phyloP scores from a whole-genome alignment of 2,888 invertebrate species.

The Harpalus rufipes region DNA sequence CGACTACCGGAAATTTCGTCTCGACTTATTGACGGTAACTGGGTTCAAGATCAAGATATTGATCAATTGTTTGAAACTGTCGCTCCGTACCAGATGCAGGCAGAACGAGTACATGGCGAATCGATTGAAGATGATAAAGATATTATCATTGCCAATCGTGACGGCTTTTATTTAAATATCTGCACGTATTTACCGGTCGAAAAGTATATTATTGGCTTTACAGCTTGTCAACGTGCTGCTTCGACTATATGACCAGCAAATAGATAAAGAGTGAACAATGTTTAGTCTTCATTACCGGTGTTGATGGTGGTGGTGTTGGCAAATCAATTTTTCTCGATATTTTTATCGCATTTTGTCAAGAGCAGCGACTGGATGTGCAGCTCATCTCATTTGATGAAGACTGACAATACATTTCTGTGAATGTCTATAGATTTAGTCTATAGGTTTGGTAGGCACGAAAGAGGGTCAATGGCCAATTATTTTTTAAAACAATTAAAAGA shows the following conservation, averaged over 20 bases:
- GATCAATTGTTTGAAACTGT: neutral
- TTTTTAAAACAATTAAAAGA: no score
- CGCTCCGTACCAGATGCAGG: no score
- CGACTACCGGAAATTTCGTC: neutral
- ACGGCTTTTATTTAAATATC: neutral
- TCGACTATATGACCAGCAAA: no score
- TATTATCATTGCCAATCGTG: neutral
- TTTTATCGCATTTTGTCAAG: neutral
- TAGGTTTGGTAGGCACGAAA: no score
- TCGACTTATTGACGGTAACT: conserved; percentile 1
- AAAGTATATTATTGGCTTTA: no score
- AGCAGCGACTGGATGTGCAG: conserved; percentile 21
- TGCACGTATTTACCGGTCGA: neutral
- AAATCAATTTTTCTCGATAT: neutral
- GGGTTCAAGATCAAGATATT: neutral
- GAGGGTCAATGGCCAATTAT: no score
- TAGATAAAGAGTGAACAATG: no score
- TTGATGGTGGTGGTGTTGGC: conserved; percentile 18
- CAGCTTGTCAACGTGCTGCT: no score
- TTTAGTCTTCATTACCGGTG: no score
- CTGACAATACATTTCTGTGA: neutral
- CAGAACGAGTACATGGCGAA: conserved; percentile 13
- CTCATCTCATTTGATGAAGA: neutral
- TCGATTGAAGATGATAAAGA: neutral
- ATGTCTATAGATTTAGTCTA: neutral